Base-by-base conservation (phyloP, 2,113 vertebrate species). In the Amblyopsis rosae region DNA sequence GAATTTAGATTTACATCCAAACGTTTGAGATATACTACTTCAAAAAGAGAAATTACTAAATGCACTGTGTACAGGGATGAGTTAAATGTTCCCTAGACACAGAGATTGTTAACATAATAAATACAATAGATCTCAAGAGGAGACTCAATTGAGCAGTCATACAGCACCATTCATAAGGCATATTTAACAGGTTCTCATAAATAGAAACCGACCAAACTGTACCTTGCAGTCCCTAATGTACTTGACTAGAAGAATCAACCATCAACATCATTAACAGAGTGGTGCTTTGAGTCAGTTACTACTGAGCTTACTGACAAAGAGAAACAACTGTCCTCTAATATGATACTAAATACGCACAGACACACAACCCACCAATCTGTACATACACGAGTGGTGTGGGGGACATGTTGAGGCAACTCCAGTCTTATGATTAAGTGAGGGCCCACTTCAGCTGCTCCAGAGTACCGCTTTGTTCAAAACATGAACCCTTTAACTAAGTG, bases 401-500 rank as follows among this genome's bases (percentile, higher is more conserved):
- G 75, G 67, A 59, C n/a, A 41, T 57, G 70, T 75, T 53, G 58
- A 67, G 68, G 83, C 82, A 83, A 72, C 67, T 57, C 51, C 12
- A 63, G 53, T 19, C 35, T 72, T 72, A 59, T 72, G 72, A 77
- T 61, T 79, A 76, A 81, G 82, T 70, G 46, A 67, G 70, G 78
- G 26, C 75, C 82, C 64, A 76, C 75, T 67, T 77, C 59, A 73
- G 58, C 63, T 77, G 50, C 33, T 69, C 19, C 2, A 12, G 58
- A 47, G 51, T 19, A 61, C 62, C 0, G 26, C 17, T 26, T 11
- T 12, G 6, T 6, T 26, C 0, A 15, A 76, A 53, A 72, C 69
- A 54, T 54, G 70, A 76, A 55, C 12, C 50, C 48, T 26, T 26
- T 54, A 51, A 15, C n/a, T 16, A 3, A 16, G 51, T 16, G 51